These are phyloP conservation scores for Clytia hemisphaerica DNA, from an alignment of 30 jellyfish, hydroid and myxozoan genomes.

Conservation along the genomic window DNA sequence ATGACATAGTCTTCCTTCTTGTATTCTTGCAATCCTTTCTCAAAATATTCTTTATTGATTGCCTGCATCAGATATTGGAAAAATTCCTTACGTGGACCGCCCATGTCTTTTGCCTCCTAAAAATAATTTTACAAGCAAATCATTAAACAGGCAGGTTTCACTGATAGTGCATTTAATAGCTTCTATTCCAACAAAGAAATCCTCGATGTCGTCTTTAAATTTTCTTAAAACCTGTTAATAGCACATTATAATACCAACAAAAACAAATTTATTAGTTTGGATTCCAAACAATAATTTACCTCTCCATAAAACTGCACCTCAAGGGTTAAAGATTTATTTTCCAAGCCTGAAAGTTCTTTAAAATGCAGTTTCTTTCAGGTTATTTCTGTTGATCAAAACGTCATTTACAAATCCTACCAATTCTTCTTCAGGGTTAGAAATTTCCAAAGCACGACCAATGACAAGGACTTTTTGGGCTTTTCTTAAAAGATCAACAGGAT, in stretches of 20 bases:
- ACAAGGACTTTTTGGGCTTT: not conserved
- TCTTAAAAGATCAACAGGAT: not conserved
- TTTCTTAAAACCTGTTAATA: too few relatives aligned
- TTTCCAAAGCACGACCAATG: conserved; percentile 1
- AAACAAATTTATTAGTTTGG: too few relatives aligned
- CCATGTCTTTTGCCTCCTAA: conserved; percentile 7
- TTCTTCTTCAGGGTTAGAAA: not conserved
- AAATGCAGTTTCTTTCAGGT: not conserved
- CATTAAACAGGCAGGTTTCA: not conserved
- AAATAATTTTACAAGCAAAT: not conserved
- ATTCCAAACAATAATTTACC: not conserved
- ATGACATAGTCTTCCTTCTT: not conserved
- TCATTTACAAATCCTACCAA: not conserved
- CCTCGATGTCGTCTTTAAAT: too few relatives aligned
- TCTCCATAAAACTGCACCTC: not conserved
- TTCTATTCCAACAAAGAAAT: too few relatives aligned
- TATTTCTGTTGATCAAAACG: not conserved
- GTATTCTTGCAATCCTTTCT: not conserved
- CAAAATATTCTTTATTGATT: not conserved
- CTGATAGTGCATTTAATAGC: too few relatives aligned
- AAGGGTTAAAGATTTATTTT: not conserved
- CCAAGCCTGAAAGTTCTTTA: too few relatives aligned
- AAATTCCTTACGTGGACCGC: conserved; percentile 15
- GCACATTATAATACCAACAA: too few relatives aligned
- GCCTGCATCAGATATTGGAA: not conserved